Evolutionary conservation across 2,113 vertebrate species (phyloP).

Genomic region (Cettia cetti): DNA sequence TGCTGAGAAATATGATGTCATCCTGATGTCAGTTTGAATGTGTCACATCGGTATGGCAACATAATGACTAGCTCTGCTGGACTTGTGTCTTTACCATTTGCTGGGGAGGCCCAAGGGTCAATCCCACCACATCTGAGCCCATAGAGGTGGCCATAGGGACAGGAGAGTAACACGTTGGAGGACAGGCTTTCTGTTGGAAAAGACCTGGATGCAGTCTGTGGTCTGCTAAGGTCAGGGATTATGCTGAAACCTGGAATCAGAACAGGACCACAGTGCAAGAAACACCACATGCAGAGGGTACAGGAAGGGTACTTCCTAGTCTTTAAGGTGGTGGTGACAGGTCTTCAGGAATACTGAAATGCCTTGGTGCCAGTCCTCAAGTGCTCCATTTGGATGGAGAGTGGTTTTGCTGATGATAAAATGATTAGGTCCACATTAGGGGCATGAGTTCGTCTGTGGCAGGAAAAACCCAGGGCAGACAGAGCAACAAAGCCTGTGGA

Average conservation of each 20-base stretch:
- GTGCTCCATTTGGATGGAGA: not conserved
- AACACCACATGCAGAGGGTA: not conserved
- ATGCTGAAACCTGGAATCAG: not conserved
- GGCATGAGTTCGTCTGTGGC: not conserved
- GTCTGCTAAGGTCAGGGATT: not conserved
- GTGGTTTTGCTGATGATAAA: not conserved
- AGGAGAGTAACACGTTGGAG: not conserved
- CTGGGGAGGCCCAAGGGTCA: not conserved
- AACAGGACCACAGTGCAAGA: not conserved
- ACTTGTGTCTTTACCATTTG: not conserved
- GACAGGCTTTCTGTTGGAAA: not conserved
- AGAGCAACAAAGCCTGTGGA: not conserved
- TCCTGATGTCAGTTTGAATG: not conserved
- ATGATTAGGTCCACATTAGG: not conserved
- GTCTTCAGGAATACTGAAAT: not conserved
- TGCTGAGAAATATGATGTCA: not conserved
- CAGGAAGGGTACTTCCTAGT: not conserved
- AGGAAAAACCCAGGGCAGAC: not conserved
- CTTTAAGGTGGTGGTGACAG: not conserved
- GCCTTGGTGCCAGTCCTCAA: not conserved
- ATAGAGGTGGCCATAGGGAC: not conserved
- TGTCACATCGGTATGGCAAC: accelerated
- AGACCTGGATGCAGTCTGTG: not conserved
- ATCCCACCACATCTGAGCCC: not conserved
- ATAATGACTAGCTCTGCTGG: not conserved